Evolutionary conservation across 2,888 invertebrate genomes (phyloP).

Genomic region (Coleophora deauratella): DNA sequence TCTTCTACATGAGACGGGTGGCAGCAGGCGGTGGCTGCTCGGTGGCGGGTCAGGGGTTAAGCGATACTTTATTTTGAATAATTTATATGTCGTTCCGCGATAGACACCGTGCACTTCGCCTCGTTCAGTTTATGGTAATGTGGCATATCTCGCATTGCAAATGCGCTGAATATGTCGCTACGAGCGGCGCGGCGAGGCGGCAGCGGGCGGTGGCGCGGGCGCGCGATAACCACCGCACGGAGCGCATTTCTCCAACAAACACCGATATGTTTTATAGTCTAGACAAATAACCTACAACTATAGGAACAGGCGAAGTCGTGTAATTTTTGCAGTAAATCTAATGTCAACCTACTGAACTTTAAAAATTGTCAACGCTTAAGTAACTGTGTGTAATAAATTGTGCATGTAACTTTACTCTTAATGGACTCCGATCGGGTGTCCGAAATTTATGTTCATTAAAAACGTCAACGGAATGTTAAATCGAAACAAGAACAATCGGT

Average conservation of each 20-base stretch:
- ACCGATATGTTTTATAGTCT: too few species aligned
- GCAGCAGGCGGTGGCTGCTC: constrained; percentile 13
- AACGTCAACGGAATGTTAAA: constrained; percentile 27
- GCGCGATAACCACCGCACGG: constrained; percentile 23
- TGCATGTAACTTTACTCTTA: constrained; percentile 4
- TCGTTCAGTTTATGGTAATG: constrained; percentile 72
- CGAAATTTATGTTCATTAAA: constrained; percentile 24
- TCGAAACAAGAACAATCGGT: constrained; percentile 53
- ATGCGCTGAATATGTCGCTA: constrained; percentile 69
- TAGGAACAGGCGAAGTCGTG: not conserved
- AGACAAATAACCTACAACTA: not conserved
- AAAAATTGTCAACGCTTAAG: not conserved
- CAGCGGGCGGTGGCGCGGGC: constrained; percentile 29
- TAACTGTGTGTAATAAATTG: constrained; percentile 9
- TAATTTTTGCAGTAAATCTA: too few species aligned
- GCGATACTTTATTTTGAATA: constrained; percentile 75
- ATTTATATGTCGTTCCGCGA: constrained; percentile 71
- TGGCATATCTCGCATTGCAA: constrained; percentile 72
- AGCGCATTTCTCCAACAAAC: constrained; percentile 3
- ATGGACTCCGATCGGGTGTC: constrained; percentile 8
- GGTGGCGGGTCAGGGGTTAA: constrained; percentile 59
- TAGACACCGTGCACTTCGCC: constrained; percentile 69
- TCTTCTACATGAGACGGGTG: not conserved
- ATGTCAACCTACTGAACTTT: too few species aligned
- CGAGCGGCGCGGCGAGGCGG: constrained; percentile 30